phyloP scores from a whole-genome alignment of 2,113 vertebrate genomes.

The Coptodon bakossiorum region DNA sequence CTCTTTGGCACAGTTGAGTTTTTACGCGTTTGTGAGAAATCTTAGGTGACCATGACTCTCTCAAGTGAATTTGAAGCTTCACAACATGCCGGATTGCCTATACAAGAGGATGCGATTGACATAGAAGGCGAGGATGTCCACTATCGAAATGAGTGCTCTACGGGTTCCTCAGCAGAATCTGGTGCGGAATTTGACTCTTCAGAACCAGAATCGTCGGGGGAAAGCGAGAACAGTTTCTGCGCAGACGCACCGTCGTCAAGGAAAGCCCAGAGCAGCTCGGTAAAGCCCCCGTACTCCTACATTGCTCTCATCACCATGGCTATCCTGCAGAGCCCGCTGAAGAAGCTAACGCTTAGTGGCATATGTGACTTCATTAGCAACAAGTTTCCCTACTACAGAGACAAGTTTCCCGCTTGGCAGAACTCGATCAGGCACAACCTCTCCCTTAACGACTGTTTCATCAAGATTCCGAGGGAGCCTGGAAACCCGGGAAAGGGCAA shows the following conservation, averaged over 20 bases:
- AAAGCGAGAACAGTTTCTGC: conserved; percentile 64
- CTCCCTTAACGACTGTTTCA: conserved; percentile 95
- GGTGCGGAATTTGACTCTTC: conserved; percentile 61
- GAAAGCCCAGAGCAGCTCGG: conserved; percentile 38
- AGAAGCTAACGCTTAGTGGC: conserved; percentile 84
- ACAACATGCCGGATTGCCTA: conserved; percentile 19
- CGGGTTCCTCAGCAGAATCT: conserved; percentile 47
- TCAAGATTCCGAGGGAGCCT: conserved; percentile 92
- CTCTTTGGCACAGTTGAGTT: background rate
- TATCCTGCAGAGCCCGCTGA: conserved; percentile 83
- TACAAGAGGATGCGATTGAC: conserved; percentile 66
- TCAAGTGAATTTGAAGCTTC: conserved; percentile 58
- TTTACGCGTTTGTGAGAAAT: background rate
- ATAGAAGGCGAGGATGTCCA: conserved; percentile 57
- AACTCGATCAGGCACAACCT: conserved; percentile 96
- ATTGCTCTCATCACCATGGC: conserved; percentile 93
- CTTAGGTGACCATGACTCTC: conserved; percentile 61
- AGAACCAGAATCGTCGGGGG: conserved; percentile 61
- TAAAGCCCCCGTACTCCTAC: conserved; percentile 88
- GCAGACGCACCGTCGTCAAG: conserved; percentile 13
- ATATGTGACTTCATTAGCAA: conserved; percentile 91
- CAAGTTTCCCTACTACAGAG: conserved; percentile 85
- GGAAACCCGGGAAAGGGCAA: conserved; percentile 94
- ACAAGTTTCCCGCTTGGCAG: conserved; percentile 90
- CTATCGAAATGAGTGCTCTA: conserved; percentile 3